Evolutionary conservation across 2,797 vertebrate genomes (phyloP).

Genomic region (Phoeniculus purpureus): DNA sequence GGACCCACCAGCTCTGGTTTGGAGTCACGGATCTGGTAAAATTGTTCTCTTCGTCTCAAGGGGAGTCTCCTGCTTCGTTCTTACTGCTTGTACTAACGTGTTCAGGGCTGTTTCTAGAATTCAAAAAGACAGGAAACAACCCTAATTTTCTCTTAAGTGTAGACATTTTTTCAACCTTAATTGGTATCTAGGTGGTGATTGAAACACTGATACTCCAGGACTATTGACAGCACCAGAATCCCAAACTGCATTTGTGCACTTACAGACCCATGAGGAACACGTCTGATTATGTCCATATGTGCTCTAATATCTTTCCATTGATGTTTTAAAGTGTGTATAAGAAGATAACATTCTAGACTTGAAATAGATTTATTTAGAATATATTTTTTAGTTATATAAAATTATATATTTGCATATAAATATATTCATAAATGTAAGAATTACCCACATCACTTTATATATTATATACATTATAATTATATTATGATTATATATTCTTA

Average conservation of each 20-base stretch:
- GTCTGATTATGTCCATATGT: no score
- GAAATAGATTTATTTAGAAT: no score
- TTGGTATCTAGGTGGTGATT: background rate
- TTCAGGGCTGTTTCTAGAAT: background rate
- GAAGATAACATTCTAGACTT: no score
- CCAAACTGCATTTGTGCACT: background rate
- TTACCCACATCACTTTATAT: no score
- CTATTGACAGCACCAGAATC: background rate
- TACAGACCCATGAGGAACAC: background rate
- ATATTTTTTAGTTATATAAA: no score
- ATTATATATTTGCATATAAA: no score
- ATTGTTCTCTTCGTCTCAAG: background rate
- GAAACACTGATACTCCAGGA: background rate
- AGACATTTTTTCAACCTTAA: background rate
- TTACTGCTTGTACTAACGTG: background rate
- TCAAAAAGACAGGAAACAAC: background rate
- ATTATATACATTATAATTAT: no score
- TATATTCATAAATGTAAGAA: no score
- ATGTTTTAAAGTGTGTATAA: no score
- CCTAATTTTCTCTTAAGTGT: background rate
- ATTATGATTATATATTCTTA: no score
- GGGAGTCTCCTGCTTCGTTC: background rate
- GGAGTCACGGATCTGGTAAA: background rate
- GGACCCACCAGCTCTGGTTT: background rate
- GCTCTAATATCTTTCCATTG: no score